phyloP scores from a whole-genome alignment of 2,888 invertebrate species.

The Acronicta alni region DNA sequence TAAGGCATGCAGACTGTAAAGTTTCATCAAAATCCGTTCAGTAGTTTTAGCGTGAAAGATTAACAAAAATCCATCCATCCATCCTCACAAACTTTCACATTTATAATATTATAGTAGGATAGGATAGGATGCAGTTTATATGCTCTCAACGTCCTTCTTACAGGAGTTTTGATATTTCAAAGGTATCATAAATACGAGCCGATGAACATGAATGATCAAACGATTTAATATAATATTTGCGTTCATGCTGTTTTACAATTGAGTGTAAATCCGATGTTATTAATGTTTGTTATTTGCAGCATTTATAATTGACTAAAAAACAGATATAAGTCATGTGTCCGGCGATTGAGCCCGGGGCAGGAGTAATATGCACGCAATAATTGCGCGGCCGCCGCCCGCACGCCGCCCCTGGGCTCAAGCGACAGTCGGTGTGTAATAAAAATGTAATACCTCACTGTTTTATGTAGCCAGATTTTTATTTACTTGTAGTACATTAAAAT shows the following conservation, averaged over 20 bases:
- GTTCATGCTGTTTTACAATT: slow-evolving; percentile 1
- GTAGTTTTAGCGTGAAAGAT: too few relatives aligned
- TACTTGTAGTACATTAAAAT: slow-evolving; percentile 8
- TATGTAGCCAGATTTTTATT: slow-evolving; percentile 30
- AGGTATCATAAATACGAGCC: too few relatives aligned
- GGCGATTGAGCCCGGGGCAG: slow-evolving; percentile 39
- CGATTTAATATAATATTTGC: too few relatives aligned
- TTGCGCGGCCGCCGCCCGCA: slow-evolving; percentile 50
- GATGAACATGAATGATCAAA: too few relatives aligned
- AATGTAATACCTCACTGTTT: slow-evolving; percentile 34
- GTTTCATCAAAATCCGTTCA: too few relatives aligned
- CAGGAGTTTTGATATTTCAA: too few relatives aligned
- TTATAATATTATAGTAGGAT: too few relatives aligned
- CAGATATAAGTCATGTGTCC: slow-evolving; percentile 48
- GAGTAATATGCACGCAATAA: slow-evolving; percentile 52
- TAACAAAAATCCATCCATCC: too few relatives aligned
- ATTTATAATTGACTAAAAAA: slow-evolving; percentile 47
- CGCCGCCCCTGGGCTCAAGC: slow-evolving; percentile 34
- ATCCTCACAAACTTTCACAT: too few relatives aligned
- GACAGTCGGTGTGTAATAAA: slow-evolving; percentile 50
- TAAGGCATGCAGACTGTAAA: too few relatives aligned
- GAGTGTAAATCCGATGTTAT: slow-evolving; percentile 19
- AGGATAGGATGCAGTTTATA: too few relatives aligned
- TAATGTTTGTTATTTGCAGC: slow-evolving; percentile 27
- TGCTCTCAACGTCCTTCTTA: too few relatives aligned